Conservation (phyloP, 2,113 vertebrate species). For the Desmodus rotundus region DNA sequence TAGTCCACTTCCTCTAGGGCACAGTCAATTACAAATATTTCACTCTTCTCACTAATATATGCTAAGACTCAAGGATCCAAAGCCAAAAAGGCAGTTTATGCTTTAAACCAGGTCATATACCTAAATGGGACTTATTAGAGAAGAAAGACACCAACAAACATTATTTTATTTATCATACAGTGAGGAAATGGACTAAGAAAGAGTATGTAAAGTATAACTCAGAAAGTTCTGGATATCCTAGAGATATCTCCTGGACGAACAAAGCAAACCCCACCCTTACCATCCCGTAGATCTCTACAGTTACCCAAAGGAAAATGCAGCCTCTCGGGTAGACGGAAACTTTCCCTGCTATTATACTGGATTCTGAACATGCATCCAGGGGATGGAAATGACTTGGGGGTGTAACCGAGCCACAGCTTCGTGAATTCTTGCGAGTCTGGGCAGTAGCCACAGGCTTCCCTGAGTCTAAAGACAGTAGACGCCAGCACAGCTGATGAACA, state of each 20-base stretch:
- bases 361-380: background rate
- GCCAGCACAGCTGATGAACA: background rate
- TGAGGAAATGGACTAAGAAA: background rate
- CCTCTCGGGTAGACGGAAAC: background rate
- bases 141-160: background rate
- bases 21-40: background rate
- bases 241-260: background rate
- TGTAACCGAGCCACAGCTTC: background rate
- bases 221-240: background rate
- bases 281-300: too few relatives aligned
- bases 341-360: background rate
- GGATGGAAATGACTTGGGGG: background rate
- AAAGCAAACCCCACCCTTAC: background rate
- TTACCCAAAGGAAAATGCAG: background rate
- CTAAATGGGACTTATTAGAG: background rate
- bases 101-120: background rate
- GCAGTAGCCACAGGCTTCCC: background rate
- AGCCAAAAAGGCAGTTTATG: background rate
- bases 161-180: background rate
- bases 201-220: background rate
- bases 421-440: fast-evolving
- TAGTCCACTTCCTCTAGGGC: background rate
- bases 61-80: background rate
- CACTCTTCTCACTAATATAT: background rate
- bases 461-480: background rate